phyloP scores from a whole-genome alignment of 2,113 vertebrate genomes.

The Pollachius pollachius region DNA sequence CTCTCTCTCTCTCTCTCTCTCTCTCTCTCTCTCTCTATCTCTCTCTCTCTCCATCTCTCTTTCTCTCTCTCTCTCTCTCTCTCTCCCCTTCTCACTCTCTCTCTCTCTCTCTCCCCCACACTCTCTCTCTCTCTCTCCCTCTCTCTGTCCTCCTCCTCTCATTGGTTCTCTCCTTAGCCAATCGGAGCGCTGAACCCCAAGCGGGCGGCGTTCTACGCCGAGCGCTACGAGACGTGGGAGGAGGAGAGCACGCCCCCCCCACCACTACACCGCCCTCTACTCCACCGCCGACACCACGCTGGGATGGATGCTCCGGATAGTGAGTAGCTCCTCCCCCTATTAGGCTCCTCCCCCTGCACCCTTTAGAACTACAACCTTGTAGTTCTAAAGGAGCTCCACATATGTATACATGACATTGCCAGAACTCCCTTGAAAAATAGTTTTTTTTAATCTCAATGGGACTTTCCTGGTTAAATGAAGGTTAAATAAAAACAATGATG shows the following conservation, averaged over 20 bases:
- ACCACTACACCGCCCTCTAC: slow-evolving; percentile 93
- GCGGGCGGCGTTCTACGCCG: slow-evolving; percentile 96
- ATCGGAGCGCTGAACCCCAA: slow-evolving; percentile 98
- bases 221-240: slow-evolving; percentile 95
- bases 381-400: no score
- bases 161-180: slow-evolving; percentile 73
- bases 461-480: no score
- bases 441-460: no score
- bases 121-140: background rate
- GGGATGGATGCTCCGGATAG: slow-evolving; percentile 96
- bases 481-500: no score
- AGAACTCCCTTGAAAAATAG: no score
- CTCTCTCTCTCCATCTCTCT: no score
- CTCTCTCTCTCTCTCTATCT: no score
- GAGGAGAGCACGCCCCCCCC: slow-evolving; percentile 88
- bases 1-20: no score
- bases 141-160: background rate
- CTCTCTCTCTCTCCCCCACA: background rate
- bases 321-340: slow-evolving; percentile 68
- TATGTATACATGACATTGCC: no score
- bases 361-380: no score
- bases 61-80: background rate
- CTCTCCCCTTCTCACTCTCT: slow-evolving; percentile 10
- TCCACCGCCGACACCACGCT: slow-evolving; percentile 90
- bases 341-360: no score